Base-by-base conservation (phyloP, 2,888 invertebrate species). In the Troides oblongomaculatus region DNA sequence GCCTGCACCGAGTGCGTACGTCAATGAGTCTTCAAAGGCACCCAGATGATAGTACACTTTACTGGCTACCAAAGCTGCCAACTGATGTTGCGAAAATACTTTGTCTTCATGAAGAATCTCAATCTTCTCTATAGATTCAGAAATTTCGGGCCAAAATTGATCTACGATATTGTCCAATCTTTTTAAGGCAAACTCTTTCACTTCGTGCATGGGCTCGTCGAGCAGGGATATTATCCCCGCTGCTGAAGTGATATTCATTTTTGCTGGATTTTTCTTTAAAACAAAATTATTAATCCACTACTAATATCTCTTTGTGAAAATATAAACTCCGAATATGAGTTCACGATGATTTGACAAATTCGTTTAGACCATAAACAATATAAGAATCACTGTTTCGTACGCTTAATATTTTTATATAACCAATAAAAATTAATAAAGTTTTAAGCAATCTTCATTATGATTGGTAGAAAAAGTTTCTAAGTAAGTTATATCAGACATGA, bases 71-170 rank as follows among this genome's bases (percentile, higher is more conserved):
- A 99, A 94, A 43, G 99, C 99, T 64, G 99, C 99, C 67, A 99
- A 90, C 81, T 98, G 96, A 81, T 97, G 96, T 83, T 99, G 97
- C 56, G 95, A 94, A 87, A 99, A 97, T 56, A 93, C 93, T 81
- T 97, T 95, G 83, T 99, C 98, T 91, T 99, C 99, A 82, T 99
- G 97, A 43, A 99, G 93, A 84, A 98, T 97, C 93, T 99, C 99
- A 81, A 99, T 99, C 92, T 98, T 99, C 81, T 97, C 97, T 78
- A 99, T 98, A 18, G 98, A 97, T 89, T 99, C 99, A 0, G 99
- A 98, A 78, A 99, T 99, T 93, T 99, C 99, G 12, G 99, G 98
- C 99, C 99, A 99, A 92, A 99, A 99, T 85, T 98, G 97, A 87
- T 99, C 98, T 1, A 99, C 99, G 80, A 99, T 97, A 82, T 95